Conservation (phyloP, 2,888 invertebrate genomes). For the Cerceris ruficornis region DNA sequence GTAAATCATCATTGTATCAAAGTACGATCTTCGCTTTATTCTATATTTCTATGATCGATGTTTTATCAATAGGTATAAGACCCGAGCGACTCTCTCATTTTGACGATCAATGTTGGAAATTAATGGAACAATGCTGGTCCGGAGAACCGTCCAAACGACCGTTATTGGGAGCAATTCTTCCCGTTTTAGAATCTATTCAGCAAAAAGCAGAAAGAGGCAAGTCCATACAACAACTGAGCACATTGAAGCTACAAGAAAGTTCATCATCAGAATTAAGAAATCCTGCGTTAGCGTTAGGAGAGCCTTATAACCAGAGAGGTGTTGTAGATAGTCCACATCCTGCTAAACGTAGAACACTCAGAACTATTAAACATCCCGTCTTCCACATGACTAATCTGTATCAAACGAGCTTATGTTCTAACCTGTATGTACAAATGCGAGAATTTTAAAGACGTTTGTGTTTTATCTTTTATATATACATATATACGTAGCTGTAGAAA, state of each 20-base stretch:
- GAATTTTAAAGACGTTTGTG: conserved; percentile 68
- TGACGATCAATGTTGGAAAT: conserved; percentile 90
- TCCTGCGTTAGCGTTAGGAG: conserved; percentile 74
- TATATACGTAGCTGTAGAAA: too few relatives aligned
- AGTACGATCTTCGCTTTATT: neutral
- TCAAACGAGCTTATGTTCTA: conserved; percentile 75
- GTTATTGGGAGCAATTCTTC: conserved; percentile 90
- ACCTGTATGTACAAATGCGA: conserved; percentile 77
- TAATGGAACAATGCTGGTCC: conserved; percentile 94
- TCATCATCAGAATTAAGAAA: conserved; percentile 64
- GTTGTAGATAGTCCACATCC: conserved; percentile 67
- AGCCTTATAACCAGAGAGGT: conserved; percentile 79
- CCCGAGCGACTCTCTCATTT: conserved; percentile 91
- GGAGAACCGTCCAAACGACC: conserved; percentile 89
- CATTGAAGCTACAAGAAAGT: conserved; percentile 62
- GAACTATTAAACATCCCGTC: conserved; percentile 73
- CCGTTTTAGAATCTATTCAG: conserved; percentile 85
- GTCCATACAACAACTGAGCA: conserved; percentile 67
- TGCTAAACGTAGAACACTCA: conserved; percentile 65
- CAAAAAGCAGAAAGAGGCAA: conserved; percentile 76
- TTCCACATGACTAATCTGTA: conserved; percentile 76
- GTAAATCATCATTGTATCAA: conserved; percentile 79
- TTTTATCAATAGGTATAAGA: conserved; percentile 85
- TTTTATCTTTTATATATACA: conserved; percentile 4
- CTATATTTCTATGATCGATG: neutral